These are phyloP conservation scores for Agapornis canus DNA, from an alignment of 2,797 vertebrate species.

Conservation along the genomic window DNA sequence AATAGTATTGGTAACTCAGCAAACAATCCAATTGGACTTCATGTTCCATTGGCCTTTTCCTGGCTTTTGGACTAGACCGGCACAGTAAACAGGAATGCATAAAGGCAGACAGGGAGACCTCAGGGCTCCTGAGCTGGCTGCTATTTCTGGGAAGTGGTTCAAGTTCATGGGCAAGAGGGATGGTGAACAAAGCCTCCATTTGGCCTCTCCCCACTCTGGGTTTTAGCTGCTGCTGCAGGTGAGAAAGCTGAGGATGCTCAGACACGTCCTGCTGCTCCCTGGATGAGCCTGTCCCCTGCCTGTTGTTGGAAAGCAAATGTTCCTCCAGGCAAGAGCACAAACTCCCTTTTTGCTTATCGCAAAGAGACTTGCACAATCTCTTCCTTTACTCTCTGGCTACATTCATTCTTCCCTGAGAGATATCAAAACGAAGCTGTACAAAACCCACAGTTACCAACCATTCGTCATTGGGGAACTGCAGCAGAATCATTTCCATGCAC, in stretches of 20 bases:
- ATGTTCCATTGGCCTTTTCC: neutral
- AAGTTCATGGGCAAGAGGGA: neutral
- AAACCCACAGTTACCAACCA: neutral
- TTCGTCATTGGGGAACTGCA: neutral
- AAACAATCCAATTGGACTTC: accelerated
- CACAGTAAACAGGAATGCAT: neutral
- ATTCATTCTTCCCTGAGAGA: neutral
- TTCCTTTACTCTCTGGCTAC: neutral
- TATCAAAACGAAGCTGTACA: neutral
- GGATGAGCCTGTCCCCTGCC: neutral
- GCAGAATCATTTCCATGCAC: neutral
- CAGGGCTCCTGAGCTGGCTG: neutral
- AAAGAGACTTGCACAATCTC: neutral
- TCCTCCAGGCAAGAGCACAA: neutral
- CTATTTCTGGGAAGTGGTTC: neutral
- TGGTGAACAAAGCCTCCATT: neutral
- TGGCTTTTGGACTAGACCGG: neutral
- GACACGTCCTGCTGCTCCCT: neutral
- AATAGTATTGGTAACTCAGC: neutral
- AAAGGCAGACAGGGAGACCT: neutral
- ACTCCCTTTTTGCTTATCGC: neutral
- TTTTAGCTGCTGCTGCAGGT: neutral
- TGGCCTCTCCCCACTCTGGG: neutral
- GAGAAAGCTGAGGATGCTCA: neutral
- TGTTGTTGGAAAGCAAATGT: neutral